phyloP scores from a whole-genome alignment of 2,797 vertebrate genomes.

The Taeniopygia guttata region DNA sequence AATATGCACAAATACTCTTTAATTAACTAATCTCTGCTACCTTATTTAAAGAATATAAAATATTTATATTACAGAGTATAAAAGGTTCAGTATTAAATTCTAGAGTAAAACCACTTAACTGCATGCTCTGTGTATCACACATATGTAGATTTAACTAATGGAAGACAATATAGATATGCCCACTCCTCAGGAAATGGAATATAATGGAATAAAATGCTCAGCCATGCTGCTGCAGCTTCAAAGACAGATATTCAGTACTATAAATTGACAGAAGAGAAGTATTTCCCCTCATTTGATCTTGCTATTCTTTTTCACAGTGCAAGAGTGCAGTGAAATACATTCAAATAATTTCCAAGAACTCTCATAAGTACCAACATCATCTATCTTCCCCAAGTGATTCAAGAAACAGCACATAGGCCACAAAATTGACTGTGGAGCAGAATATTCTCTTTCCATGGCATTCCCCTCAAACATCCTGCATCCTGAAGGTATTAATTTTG shows the following conservation, averaged over 20 bases:
- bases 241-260: background rate
- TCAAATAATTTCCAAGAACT: background rate
- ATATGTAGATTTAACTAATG: background rate
- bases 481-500: background rate
- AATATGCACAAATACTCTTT: background rate
- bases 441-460: background rate
- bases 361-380: background rate
- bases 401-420: background rate
- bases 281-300: background rate
- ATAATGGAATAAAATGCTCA: accelerated
- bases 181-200: background rate
- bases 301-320: background rate
- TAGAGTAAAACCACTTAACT: background rate
- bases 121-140: background rate
- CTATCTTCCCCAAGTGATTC: background rate
- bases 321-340: background rate
- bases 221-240: background rate
- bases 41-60: background rate
- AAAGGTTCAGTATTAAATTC: background rate
- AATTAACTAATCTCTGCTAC: background rate
- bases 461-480: background rate
- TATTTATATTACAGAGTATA: background rate
- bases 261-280: background rate
- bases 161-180: background rate
- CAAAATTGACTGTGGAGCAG: background rate